Base-by-base conservation (phyloP, 2,888 invertebrate species). In the Lissocephala sabroskyi region DNA sequence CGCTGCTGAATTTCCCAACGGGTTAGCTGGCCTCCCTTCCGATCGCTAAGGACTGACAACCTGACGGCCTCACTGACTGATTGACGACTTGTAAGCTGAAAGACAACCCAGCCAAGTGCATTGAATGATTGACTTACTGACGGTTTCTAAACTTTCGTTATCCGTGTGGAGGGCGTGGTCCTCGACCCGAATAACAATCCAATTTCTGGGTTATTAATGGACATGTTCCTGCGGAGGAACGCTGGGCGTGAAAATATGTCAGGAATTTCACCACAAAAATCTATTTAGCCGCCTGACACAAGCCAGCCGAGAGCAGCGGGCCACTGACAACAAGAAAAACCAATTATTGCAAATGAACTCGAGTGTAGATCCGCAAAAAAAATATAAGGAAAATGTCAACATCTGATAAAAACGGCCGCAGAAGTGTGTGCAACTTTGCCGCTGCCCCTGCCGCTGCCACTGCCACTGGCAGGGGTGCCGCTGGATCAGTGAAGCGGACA, bases 311-410 rank as follows among this genome's bases (percentile, higher is more conserved):
- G 36, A 43, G 40, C 9, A n/a, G 11, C 14, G 35, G 2, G 35
- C 16, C 49, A 43, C 54, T 59, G 57, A 53, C 59, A 57, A 79
- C 80, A 82, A 80, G 79, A 76, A 79, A 81, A 81, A 80, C 71
- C 82, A 81, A 81, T 81, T 81, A 71, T 77, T 74, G 75, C 71
- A 81, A 81, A 81, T 81, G 79, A 82, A 80, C 73, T 82, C 79
- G 76, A 79, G 70, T 82, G 82, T 81, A 73, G 76, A 80, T 82
- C 81, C 81, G 81, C 78, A 70, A 78, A 73, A n/a, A n/a, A n/a
- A n/a, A n/a, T n/a, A n/a, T n/a, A n/a, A n/a, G n/a, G n/a, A n/a
- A n/a, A 76, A 79, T 78, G 75, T 76, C 78, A 80, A 68, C 74
- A 67, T 68, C 67, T 67, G 68, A 67, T 73, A 73, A 64, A 65